A percentile compares a stretch with the other conserved stretches of the same genome.
Evolutionary conservation across 2,113 vertebrate genomes (phyloP).

Genomic region (Mus musculus): DNA sequence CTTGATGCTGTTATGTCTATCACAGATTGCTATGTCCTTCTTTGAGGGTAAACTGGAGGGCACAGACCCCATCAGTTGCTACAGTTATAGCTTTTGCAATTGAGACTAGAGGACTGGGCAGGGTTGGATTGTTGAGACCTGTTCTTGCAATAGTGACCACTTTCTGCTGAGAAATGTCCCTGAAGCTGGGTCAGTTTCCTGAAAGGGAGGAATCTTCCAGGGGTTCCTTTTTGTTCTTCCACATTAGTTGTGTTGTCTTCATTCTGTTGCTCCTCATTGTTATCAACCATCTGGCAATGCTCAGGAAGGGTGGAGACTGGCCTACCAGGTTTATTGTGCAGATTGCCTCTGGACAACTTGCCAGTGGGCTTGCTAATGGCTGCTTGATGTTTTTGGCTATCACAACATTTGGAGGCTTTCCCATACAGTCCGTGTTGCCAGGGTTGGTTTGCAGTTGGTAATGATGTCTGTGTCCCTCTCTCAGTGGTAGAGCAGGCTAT

Average conservation of each 20-base stretch:
- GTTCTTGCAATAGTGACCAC: neutral
- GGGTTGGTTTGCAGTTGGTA: neutral
- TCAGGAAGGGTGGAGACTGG: neutral
- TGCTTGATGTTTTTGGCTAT: neutral
- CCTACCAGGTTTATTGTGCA: neutral
- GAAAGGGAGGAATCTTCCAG: neutral
- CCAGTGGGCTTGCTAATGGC: neutral
- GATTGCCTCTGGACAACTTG: accelerated
- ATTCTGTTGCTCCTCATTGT: neutral
- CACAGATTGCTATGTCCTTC: neutral
- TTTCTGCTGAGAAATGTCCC: neutral
- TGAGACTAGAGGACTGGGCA: no score
- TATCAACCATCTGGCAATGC: neutral
- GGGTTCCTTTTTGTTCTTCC: neutral
- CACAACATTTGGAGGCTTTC: neutral
- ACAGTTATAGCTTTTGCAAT: neutral
- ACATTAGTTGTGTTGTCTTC: neutral
- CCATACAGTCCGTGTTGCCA: neutral
- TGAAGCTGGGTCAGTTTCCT: no score
- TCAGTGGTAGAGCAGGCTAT: accelerated
- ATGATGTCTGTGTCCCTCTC: accelerated
- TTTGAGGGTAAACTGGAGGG: neutral
- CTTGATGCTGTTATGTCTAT: neutral
- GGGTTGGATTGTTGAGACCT: no score
- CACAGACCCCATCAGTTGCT: neutral